These are phyloP conservation scores for Bruchidius siliquastri DNA, from an alignment of 2,888 invertebrate genomes.

Conservation along the genomic window DNA sequence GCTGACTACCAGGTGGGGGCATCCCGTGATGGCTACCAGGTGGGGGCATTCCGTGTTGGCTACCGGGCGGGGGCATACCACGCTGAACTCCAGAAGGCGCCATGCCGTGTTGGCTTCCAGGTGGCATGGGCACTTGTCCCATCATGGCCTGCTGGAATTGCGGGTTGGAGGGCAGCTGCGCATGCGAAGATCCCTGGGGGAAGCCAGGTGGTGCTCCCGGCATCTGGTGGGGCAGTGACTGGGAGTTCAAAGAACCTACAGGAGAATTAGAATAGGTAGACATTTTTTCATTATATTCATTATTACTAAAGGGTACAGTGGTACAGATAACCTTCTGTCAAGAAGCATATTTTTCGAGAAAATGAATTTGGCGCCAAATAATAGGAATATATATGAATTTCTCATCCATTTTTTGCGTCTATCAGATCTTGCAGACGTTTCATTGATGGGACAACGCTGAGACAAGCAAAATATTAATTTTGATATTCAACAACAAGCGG, in stretches of 20 bases:
- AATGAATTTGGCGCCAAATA: no score
- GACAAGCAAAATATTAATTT: no score
- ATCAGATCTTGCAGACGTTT: no score
- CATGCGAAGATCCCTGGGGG: not conserved
- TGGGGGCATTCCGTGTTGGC: not conserved
- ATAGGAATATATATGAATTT: no score
- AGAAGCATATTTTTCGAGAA: no score
- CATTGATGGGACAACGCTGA: no score
- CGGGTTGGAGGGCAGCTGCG: not conserved
- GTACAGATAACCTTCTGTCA: no score
- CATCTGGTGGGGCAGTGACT: not conserved
- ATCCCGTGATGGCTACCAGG: slow-evolving; percentile 1
- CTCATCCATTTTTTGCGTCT: no score
- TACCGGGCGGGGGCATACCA: not conserved
- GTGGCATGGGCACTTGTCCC: not conserved
- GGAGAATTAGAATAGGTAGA: no score
- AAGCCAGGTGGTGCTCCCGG: not conserved
- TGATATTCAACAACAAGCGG: no score
- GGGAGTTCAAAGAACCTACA: not conserved
- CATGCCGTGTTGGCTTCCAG: not conserved
- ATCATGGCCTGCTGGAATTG: not conserved
- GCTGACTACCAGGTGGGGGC: not conserved
- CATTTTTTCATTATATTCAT: no score
- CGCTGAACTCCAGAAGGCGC: not conserved
- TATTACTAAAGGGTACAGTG: no score